A percentile compares a stretch with the other conserved stretches of the same genome.
Evolutionary conservation across 2,113 vertebrate genomes (phyloP).

Genomic region (Oryzias woworae): DNA sequence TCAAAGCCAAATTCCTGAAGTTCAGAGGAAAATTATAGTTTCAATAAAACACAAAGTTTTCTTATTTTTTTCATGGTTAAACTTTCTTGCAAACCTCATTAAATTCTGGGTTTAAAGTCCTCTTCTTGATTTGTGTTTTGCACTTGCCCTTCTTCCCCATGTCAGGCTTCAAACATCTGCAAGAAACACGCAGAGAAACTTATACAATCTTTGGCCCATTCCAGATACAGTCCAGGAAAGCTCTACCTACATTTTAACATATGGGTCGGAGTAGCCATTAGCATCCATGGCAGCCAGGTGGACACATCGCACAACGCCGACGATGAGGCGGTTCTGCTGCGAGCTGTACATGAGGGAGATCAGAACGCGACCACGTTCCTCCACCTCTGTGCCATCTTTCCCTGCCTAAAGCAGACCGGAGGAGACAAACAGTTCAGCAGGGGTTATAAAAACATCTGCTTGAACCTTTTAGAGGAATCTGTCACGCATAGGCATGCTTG

Average conservation of each 20-base stretch:
- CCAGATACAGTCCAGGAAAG: neutral
- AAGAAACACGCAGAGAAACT: neutral
- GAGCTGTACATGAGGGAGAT: constrained; percentile 95
- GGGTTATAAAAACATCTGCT: constrained; percentile 1
- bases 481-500: constrained; percentile 43
- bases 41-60: neutral
- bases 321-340: constrained; percentile 87
- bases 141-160: constrained; percentile 97
- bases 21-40: constrained; percentile 6
- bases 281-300: constrained; percentile 96
- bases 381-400: constrained; percentile 84
- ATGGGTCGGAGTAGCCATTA: constrained; percentile 97
- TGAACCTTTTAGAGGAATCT: constrained; percentile 28
- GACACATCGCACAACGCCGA: constrained; percentile 92
- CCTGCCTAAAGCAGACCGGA: constrained; percentile 66
- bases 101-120: constrained; percentile 96
- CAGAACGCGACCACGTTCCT: constrained; percentile 93
- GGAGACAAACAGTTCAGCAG: neutral
- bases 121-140: constrained; percentile 99
- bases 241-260: constrained; percentile 92
- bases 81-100: constrained; percentile 84
- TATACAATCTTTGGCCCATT: neutral
- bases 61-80: neutral
- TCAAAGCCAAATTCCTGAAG: constrained; percentile 95
- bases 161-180: constrained; percentile 93